Conservation (phyloP, 2,888 invertebrate species). For the Hydraecia micacea region DNA sequence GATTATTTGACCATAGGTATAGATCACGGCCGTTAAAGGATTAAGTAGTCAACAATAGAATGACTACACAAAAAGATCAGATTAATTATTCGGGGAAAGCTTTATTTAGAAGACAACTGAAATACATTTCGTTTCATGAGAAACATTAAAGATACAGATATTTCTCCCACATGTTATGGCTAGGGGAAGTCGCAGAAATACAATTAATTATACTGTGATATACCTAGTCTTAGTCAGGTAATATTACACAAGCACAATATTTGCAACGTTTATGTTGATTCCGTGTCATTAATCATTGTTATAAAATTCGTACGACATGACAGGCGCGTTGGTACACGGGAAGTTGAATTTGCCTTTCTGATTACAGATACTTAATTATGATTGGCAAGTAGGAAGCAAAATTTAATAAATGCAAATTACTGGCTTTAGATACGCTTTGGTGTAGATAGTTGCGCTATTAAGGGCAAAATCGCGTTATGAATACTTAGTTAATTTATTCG, state of each 20-base stretch:
- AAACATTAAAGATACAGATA: slow-evolving; percentile 44
- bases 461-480: slow-evolving; percentile 40
- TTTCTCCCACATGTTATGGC: slow-evolving; percentile 17
- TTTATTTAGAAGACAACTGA: slow-evolving; percentile 20
- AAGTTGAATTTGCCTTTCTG: slow-evolving; percentile 40
- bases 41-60: slow-evolving; percentile 6
- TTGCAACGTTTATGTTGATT: slow-evolving; percentile 16
- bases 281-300: slow-evolving; percentile 49
- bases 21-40: slow-evolving; percentile 16
- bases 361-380: slow-evolving; percentile 42
- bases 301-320: slow-evolving; percentile 41
- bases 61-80: slow-evolving; percentile 39
- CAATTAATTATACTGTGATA: slow-evolving; percentile 10
- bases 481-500: slow-evolving; percentile 40
- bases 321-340: slow-evolving; percentile 32
- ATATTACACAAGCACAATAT: background rate
- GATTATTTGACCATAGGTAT: slow-evolving; percentile 25
- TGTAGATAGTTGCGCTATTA: slow-evolving; percentile 32
- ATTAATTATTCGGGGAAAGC: slow-evolving; percentile 42
- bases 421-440: slow-evolving; percentile 22
- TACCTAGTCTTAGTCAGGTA: background rate
- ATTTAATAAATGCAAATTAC: slow-evolving; percentile 47
- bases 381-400: slow-evolving; percentile 40
- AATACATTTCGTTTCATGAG: slow-evolving; percentile 31
- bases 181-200: slow-evolving; percentile 13